Base-by-base conservation (phyloP, 2,797 vertebrate species). In the Morus bassanus region DNA sequence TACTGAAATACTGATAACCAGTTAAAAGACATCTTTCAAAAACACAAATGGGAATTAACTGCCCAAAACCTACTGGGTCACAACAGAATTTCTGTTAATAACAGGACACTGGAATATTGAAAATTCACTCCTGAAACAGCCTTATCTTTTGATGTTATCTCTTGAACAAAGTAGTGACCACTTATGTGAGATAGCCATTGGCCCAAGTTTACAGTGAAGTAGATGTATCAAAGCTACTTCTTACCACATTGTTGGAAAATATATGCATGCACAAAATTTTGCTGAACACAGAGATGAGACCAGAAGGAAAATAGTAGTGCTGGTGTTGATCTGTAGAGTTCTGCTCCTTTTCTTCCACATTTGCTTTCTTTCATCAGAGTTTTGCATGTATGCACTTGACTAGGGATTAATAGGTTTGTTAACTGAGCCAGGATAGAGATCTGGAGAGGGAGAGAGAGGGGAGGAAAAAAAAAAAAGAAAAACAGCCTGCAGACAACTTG, bases 351-450 rank as follows among this genome's bases (percentile, higher is more conserved):
- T 95, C 69, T 85, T 95, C 79, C 78, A 72, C 75, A 74, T 96
- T 96, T 95, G 6, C 68, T 82, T 91, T 91, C 93, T 97, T 97
- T 97, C 96, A 88, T 95, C 6, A 33, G 53, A 92, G 39, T 53
- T 97, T 96, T 95, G 83, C 98, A 93, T 97, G 97, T 96, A 95
- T 84, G 67, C 95, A 98, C 98, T 98, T 98, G 98, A 98, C 96
- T 91, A 33, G 78, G 91, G 94, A 97, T 98, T 97, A 97, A 96
- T 87, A 94, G 89, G 92, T 96, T 84, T 91, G 88, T 89, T 96
- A 96, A 89, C 63, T 48, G 94, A 98, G 97, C 93, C 96, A 95
- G 91, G 88, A 84, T 89, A 88, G 93, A 96, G 94, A 96, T 92
- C 67, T 93, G 77, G 68, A 65, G 80, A 83, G 75, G 41, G n/a